Evolutionary conservation across 2,113 vertebrate species (phyloP), one percentile per base, ranked within the genome.

Genomic region (Brachyistius frenatus): DNA sequence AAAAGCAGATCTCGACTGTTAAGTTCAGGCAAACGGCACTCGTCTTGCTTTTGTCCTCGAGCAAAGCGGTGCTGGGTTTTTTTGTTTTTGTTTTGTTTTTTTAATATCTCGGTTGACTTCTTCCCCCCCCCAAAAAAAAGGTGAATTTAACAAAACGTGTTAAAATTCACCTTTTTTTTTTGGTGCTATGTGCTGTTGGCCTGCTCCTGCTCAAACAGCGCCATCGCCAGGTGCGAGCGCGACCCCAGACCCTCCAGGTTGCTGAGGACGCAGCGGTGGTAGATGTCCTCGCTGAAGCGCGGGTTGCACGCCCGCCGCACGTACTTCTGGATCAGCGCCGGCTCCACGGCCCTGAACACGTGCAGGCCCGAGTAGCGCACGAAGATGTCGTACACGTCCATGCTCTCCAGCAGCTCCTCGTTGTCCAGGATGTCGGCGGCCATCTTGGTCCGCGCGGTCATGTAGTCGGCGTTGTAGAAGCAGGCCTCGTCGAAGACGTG

Each of bases 401-500:
- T 95, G 93, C 92, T 96, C 71, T 98, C 97, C 91, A 98, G 94
- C 90, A 96, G 92, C 86, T 99, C 97, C 37, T 98, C 97, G 63
- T 94, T 96, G 93, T 97, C 96, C 65, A 97, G 85, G 86, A 96
- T 94, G 61, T 98, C 97, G 0, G 94, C 95, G 0, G 96, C 97
- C 88, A 99, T 97, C 84, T 96, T 97, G 62, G 95, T 95, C 1
- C 97, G 95, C 0, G 98, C 96, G 0, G 95, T 94, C 96, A 99
- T 96, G 84, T 99, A 99, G 93, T 99, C 98, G 0, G 96, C 95
- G 2, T 99, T 99, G 89, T 99, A 99, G 83, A 99, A 99, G 91
- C 98, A 99, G 32, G 96, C 97, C 91, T 99, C 98, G 0, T 97
- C 96, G 0, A 98, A 99, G 1, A 96, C 93, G 4, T 97, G 96